Evolutionary conservation across 1,140 invertebrate species (phyloP).

Genomic region (Drosophila oshimai): DNA sequence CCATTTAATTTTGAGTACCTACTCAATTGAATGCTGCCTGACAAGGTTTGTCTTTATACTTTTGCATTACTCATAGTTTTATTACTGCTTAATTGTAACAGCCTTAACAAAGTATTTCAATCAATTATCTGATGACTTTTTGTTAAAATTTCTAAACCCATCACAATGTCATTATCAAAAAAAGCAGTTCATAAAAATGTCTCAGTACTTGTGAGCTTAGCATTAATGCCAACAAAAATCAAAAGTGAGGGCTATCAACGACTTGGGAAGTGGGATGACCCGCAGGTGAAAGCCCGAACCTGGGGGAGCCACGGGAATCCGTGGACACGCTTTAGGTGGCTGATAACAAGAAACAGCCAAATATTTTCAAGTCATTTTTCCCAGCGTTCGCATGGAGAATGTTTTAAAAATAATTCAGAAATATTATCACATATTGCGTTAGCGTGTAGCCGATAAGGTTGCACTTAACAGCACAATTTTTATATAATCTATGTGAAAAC

Average conservation of each 20-base stretch:
- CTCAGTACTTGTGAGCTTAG: no score
- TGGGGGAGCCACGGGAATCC: constrained; percentile 7
- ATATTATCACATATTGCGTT: constrained; percentile 3
- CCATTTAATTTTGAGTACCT: no score
- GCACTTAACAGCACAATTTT: constrained; percentile 11
- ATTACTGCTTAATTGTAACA: no score
- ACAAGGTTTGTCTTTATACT: no score
- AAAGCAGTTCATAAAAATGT: neutral
- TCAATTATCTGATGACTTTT: no score
- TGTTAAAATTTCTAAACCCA: no score
- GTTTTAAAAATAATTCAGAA: constrained; percentile 39
- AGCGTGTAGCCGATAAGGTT: constrained; percentile 19
- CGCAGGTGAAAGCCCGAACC: constrained; percentile 5
- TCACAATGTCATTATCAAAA: neutral
- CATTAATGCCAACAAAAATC: neutral
- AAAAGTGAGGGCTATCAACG: neutral
- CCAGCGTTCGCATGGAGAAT: constrained; percentile 4
- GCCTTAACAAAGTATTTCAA: no score
- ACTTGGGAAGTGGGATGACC: constrained; percentile 9
- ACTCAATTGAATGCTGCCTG: no score
- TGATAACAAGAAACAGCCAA: constrained; percentile 11
- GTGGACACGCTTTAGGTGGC: constrained; percentile 12
- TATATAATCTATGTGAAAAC: constrained; percentile 8
- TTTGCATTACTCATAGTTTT: no score
- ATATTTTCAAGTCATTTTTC: neutral